Evolutionary conservation across 1,140 invertebrate species (phyloP).

Genomic region (Drosophila orosa): DNA sequence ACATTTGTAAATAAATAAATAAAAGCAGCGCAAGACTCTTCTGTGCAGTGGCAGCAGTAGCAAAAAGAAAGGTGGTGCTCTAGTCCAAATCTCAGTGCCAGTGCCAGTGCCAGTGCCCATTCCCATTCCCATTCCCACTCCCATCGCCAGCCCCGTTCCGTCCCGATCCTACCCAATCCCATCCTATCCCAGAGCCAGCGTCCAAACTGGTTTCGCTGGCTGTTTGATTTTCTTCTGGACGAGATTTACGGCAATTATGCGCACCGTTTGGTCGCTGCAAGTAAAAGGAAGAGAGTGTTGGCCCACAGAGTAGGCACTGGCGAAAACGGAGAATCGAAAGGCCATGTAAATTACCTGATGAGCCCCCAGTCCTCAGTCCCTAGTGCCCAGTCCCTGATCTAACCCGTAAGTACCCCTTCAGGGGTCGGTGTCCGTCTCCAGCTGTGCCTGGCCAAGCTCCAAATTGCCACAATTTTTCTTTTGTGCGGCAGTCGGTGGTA

Average conservation of each 20-base stretch:
- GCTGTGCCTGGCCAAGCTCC: conserved; percentile 58
- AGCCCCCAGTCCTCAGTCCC: conserved; percentile 27
- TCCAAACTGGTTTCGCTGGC: conserved; percentile 48
- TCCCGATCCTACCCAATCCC: conserved; percentile 26
- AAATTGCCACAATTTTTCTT: conserved; percentile 73
- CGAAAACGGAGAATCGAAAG: conserved; percentile 73
- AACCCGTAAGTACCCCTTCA: conserved; percentile 7
- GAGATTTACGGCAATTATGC: conserved; percentile 79
- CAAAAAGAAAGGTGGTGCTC: conserved; percentile 73
- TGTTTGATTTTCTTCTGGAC: conserved; percentile 59
- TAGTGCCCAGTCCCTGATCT: not conserved
- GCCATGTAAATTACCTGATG: conserved; percentile 79
- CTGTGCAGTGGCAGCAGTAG: conserved; percentile 12
- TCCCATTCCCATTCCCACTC: conserved; percentile 27
- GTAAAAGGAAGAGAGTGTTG: conserved; percentile 82
- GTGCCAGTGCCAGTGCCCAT: conserved; percentile 19
- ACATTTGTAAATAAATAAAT: conserved; percentile 64
- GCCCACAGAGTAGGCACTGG: conserved; percentile 39
- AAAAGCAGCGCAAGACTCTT: conserved; percentile 19
- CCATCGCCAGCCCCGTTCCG: conserved; percentile 6
- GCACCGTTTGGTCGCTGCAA: conserved; percentile 65
- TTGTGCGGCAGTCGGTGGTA: conserved; percentile 6
- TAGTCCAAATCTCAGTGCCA: conserved; percentile 20
- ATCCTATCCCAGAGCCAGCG: conserved; percentile 30
- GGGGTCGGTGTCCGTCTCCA: conserved; percentile 53